A percentile compares a stretch with the other conserved stretches of the same genome.
Evolutionary conservation across 37 sponge, comb jelly and placozoan species (phyloP).

Genomic region (Halisarca cf. caerulea): DNA sequence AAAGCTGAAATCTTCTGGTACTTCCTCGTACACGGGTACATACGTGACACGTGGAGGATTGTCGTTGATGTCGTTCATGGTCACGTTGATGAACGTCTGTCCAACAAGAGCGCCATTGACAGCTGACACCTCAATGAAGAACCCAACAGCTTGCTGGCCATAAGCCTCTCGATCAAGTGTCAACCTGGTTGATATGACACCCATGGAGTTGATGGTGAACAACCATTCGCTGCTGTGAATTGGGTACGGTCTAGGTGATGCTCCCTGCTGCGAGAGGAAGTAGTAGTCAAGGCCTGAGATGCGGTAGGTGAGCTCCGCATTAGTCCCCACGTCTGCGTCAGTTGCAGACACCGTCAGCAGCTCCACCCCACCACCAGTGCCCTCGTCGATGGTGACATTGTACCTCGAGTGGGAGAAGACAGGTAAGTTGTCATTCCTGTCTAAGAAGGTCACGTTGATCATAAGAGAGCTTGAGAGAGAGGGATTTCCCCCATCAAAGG

Average conservation of each 20-base stretch:
- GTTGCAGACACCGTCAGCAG: conserved; percentile 30
- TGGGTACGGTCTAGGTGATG: not conserved
- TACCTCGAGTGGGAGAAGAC: conserved; percentile 36
- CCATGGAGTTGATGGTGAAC: conserved; percentile 30
- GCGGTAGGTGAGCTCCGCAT: not conserved
- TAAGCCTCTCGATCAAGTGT: conserved; percentile 23
- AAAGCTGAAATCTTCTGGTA: not conserved
- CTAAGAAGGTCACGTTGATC: conserved; percentile 28
- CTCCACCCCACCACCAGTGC: not conserved
- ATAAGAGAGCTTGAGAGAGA: conserved; percentile 5
- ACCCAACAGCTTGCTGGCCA: not conserved
- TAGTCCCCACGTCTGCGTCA: conserved; percentile 16
- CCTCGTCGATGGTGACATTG: conserved; percentile 37
- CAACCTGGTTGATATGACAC: not conserved
- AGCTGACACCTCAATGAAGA: not conserved
- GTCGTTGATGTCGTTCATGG: conserved; percentile 5
- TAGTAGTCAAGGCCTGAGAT: not conserved
- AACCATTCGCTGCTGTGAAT: not conserved
- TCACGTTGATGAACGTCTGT: not conserved
- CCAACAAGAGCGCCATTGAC: not conserved
- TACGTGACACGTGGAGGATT: not conserved
- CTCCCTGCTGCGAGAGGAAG: not conserved
- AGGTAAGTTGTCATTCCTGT: conserved; percentile 56
- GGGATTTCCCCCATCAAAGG: conserved; percentile 52
- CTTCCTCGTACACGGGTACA: not conserved